These are phyloP conservation scores for Oedothorax gibbosus DNA, from an alignment of 1,140 invertebrate species.

Conservation along the genomic window DNA sequence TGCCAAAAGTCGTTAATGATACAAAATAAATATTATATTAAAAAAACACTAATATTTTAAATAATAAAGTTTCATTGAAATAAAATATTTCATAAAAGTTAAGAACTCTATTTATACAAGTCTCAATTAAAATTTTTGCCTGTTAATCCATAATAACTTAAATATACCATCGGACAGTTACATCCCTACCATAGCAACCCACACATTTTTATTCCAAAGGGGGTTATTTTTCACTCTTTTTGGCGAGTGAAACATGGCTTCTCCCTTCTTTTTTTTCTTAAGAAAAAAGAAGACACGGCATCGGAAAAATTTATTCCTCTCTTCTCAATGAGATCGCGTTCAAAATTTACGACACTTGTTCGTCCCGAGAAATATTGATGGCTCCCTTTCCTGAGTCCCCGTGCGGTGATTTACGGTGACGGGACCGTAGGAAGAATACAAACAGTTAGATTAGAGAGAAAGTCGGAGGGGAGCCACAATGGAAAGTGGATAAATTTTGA, in stretches of 20 bases:
- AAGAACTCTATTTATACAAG: too few species aligned
- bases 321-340: constrained; percentile 22
- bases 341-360: constrained; percentile 41
- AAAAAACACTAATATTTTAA: too few species aligned
- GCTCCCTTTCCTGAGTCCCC: constrained; percentile 1
- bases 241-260: neutral
- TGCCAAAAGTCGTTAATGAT: too few species aligned
- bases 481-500: neutral
- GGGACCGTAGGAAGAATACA: neutral
- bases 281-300: neutral
- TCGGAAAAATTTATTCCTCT: constrained; percentile 25
- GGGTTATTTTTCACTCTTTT: constrained; percentile 41
- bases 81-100: too few species aligned
- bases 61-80: too few species aligned
- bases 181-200: neutral
- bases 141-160: too few species aligned
- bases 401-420: constrained; percentile 1
- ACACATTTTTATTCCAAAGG: constrained; percentile 23
- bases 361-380: constrained; percentile 23
- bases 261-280: too few species aligned
- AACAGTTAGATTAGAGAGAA: constrained; percentile 19
- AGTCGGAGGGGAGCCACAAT: too few species aligned
- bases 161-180: too few species aligned
- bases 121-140: too few species aligned
- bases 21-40: too few species aligned